These are phyloP conservation scores for Willowsia nigromaculata DNA, from an alignment of 2,888 invertebrate species.

Conservation along the genomic window DNA sequence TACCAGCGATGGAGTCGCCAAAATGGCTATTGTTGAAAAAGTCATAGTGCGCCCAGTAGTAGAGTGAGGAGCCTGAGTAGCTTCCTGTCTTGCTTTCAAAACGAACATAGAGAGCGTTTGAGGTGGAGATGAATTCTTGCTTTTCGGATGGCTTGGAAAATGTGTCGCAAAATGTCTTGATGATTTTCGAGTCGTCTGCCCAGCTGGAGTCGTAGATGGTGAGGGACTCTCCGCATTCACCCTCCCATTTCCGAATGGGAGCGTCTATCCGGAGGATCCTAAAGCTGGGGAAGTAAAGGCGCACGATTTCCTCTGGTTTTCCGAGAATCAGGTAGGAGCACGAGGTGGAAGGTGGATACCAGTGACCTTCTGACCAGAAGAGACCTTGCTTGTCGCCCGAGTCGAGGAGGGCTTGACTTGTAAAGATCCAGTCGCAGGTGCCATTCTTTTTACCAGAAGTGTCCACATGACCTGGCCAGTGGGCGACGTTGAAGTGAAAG, in stretches of 20 bases:
- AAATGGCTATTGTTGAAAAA: conserved; percentile 94
- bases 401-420: conserved; percentile 87
- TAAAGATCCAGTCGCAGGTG: conserved; percentile 91
- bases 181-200: conserved; percentile 93
- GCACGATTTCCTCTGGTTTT: conserved; percentile 90
- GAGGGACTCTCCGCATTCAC: conserved; percentile 93
- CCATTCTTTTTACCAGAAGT: conserved; percentile 89
- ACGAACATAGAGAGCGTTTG: conserved; percentile 91
- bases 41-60: conserved; percentile 96
- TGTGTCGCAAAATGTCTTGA: conserved; percentile 96
- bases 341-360: conserved; percentile 96
- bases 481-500: conserved; percentile 96
- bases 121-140: conserved; percentile 93
- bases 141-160: conserved; percentile 96
- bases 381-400: conserved; percentile 92
- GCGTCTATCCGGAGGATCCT: conserved; percentile 80
- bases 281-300: conserved; percentile 93
- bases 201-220: conserved; percentile 93
- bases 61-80: conserved; percentile 88
- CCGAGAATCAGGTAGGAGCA: conserved; percentile 95
- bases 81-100: conserved; percentile 96
- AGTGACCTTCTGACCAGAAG: conserved; percentile 94
- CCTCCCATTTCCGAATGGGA: conserved; percentile 91
- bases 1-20: conserved; percentile 90
- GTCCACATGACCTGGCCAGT: conserved; percentile 95